phyloP scores from a whole-genome alignment of 2,797 vertebrate species.

The Cynopterus sphinx region DNA sequence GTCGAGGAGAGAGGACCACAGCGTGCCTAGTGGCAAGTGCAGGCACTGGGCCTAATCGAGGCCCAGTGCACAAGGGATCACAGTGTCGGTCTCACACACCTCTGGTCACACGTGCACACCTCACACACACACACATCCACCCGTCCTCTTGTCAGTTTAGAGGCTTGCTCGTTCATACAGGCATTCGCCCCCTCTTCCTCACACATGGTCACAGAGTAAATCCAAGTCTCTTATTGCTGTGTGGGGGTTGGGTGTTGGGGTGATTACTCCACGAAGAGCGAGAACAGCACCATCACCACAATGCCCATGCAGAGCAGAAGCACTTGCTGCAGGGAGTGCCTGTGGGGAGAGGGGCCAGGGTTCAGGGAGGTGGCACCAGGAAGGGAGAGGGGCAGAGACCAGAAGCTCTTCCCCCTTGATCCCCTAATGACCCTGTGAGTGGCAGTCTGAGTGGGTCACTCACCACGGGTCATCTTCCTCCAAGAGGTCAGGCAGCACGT shows the following conservation, averaged over 20 bases:
- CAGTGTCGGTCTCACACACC: conserved; percentile 61
- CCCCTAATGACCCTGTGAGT: fast-evolving
- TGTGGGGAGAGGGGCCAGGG: conserved; percentile 78
- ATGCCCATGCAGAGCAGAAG: conserved; percentile 93
- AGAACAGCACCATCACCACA: conserved; percentile 93
- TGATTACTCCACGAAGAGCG: conserved; percentile 88
- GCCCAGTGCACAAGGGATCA: conserved; percentile 11
- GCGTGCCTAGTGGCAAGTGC: not conserved
- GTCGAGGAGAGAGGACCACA: not conserved
- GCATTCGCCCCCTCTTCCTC: not conserved
- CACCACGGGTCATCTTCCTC: conserved; percentile 91
- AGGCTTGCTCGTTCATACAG: not conserved
- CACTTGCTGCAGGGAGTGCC: conserved; percentile 93
- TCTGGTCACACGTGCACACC: not conserved
- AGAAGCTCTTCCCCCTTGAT: not conserved
- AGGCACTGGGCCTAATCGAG: not conserved
- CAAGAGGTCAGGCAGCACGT: conserved; percentile 96
- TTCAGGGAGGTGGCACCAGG: fast-evolving
- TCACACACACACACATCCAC: not conserved
- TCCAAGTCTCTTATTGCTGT: conserved; percentile 84
- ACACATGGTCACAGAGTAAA: conserved; percentile 21
- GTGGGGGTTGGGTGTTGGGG: not conserved
- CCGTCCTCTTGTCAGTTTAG: not conserved
- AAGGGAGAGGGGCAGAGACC: not conserved
- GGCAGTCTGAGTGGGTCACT: conserved; percentile 44